Evolutionary conservation across 2,113 vertebrate species (phyloP).

Genomic region (Psilopogon haemacephalus): DNA sequence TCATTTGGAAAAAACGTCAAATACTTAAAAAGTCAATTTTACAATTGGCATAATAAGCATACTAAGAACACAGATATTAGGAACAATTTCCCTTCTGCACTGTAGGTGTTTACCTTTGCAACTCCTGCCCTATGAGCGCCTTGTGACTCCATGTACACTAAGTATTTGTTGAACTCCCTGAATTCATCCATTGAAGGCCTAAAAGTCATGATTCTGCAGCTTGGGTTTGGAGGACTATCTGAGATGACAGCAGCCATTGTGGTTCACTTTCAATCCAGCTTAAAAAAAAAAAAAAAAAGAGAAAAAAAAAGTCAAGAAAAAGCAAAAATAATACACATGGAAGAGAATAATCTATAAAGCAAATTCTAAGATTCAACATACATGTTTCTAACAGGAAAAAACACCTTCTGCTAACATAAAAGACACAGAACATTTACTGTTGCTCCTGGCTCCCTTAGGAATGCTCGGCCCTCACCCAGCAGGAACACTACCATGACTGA

Average conservation of each 20-base stretch:
- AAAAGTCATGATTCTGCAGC: constrained; percentile 98
- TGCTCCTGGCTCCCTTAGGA: not conserved
- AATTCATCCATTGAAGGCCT: constrained; percentile 93
- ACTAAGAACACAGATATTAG: not conserved
- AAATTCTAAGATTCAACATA: not conserved
- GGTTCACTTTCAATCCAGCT: constrained; percentile 34
- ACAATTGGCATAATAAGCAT: not conserved
- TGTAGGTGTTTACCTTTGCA: constrained; percentile 84
- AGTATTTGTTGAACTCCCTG: constrained; percentile 90
- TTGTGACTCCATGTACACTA: constrained; percentile 93
- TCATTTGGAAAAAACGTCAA: not conserved
- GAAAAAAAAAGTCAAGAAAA: not conserved
- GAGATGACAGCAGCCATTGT: constrained; percentile 83
- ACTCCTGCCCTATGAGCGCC: constrained; percentile 94
- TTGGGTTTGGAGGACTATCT: constrained; percentile 83
- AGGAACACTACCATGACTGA: rapidly evolving
- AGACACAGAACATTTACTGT: not conserved
- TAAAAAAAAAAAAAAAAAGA: not conserved
- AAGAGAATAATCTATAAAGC: not conserved
- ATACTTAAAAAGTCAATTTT: not conserved
- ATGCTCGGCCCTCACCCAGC: not conserved
- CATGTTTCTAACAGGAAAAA: not conserved
- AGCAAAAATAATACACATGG: not conserved
- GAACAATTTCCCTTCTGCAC: not conserved
- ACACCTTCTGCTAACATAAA: not conserved